Evolutionary conservation across 2,797 vertebrate species (phyloP).

Genomic region (Vultur gryphus): DNA sequence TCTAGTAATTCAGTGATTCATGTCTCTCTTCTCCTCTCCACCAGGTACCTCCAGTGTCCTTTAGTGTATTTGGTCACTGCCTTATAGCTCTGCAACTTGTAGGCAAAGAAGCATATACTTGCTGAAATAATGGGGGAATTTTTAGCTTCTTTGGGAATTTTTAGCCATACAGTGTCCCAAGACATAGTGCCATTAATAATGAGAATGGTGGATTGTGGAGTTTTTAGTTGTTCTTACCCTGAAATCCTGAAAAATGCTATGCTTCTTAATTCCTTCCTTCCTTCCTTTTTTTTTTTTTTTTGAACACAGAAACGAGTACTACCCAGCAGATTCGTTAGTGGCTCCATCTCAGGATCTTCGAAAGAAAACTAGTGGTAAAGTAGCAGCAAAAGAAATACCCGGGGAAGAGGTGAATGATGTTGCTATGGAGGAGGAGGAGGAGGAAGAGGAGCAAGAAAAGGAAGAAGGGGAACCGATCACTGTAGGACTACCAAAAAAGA

Average conservation of each 20-base stretch:
- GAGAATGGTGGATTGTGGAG: neutral
- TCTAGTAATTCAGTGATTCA: neutral
- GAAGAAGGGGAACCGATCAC: neutral
- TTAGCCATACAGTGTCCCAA: neutral
- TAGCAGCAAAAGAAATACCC: constrained; percentile 47
- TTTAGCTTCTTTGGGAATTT: neutral
- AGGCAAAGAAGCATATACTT: neutral
- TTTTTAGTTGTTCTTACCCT: neutral
- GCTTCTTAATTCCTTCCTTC: neutral
- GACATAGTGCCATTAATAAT: neutral
- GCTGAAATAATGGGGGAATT: neutral
- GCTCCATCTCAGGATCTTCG: constrained; percentile 90
- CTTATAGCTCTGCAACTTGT: neutral
- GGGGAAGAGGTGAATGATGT: constrained; percentile 44
- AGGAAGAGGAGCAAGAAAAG: constrained; percentile 28
- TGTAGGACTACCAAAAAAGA: constrained; percentile 65
- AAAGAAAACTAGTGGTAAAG: constrained; percentile 59
- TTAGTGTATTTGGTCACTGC: neutral
- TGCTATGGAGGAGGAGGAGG: constrained; percentile 46
- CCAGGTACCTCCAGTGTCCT: neutral
- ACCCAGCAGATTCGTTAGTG: constrained; percentile 85
- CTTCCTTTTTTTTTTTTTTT: neutral
- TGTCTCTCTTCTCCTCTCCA: neutral
- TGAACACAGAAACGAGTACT: constrained; percentile 89
- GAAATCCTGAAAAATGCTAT: neutral